Evolutionary conservation across 2,797 vertebrate genomes (phyloP).

Genomic region (Knipowitschia caucasica): DNA sequence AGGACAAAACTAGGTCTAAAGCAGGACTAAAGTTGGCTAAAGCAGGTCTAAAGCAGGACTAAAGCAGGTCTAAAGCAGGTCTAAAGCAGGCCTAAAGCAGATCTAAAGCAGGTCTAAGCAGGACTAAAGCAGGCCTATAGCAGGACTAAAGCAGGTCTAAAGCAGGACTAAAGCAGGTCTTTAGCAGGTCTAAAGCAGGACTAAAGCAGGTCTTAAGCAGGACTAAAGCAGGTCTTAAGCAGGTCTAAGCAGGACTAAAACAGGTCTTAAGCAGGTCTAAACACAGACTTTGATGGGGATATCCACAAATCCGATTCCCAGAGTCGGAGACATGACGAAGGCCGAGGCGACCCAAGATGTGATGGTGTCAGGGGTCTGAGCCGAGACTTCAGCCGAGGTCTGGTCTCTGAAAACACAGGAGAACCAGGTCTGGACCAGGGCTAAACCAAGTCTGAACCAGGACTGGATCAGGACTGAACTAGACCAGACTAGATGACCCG

Average conservation of each 20-base stretch:
- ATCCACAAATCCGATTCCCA: not conserved
- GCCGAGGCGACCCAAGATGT: not conserved
- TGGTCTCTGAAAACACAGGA: not conserved
- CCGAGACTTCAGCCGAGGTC: not conserved
- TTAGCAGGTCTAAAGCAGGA: not conserved
- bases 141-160: not conserved
- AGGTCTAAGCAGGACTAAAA: not conserved
- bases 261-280: not conserved
- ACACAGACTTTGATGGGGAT: not conserved
- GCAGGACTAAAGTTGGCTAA: not conserved
- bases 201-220: not conserved
- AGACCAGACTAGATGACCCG: not conserved
- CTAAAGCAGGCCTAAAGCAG: not conserved
- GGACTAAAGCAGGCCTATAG: not conserved
- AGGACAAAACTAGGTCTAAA: not conserved
- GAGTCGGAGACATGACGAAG: slow-evolving; percentile 2
- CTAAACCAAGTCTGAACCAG: not conserved
- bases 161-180: not conserved
- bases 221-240: not conserved
- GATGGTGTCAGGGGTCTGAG: not conserved
- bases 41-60: not conserved
- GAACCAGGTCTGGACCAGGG: not conserved
- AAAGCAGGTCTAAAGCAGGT: not conserved
- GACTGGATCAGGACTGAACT: not conserved
- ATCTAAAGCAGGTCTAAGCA: not conserved